Conservation (phyloP, 2,888 invertebrate species). For the Diachrysia chrysitis region DNA sequence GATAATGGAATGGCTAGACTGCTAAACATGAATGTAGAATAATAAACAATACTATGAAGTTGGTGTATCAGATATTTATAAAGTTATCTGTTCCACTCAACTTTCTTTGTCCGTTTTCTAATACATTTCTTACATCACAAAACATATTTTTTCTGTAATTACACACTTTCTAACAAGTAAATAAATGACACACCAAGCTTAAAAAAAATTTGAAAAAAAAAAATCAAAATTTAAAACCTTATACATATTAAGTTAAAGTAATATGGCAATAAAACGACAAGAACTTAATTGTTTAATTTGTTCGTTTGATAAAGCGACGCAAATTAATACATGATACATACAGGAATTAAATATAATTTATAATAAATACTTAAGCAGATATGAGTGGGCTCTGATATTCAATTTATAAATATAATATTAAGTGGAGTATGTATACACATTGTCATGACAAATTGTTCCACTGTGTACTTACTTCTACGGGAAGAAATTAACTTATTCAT, state of each 20-base stretch:
- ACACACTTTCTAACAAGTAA: conserved; percentile 13
- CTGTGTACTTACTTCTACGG: conserved; percentile 63
- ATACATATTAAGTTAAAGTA: conserved; percentile 12
- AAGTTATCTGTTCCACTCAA: background rate
- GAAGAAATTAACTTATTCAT: conserved; percentile 17
- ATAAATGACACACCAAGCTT: conserved; percentile 18
- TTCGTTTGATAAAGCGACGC: conserved; percentile 10
- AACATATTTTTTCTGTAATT: conserved; percentile 15
- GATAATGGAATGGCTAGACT: conserved; percentile 66
- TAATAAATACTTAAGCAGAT: conserved; percentile 83
- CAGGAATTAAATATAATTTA: conserved; percentile 37
- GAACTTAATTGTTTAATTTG: conserved; percentile 8
- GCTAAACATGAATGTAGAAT: conserved; percentile 41
- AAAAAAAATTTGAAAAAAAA: conserved; percentile 17
- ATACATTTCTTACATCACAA: conserved; percentile 2
- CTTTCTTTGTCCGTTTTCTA: conserved; percentile 20
- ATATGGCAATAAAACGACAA: conserved; percentile 33
- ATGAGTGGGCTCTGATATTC: conserved; percentile 81
- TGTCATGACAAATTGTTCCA: conserved; percentile 72
- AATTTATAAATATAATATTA: conserved; percentile 66
- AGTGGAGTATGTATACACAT: conserved; percentile 79
- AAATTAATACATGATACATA: conserved; percentile 15
- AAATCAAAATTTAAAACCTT: background rate
- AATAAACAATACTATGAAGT: conserved; percentile 31
- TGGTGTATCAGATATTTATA: conserved; percentile 23